Evolutionary conservation across 2,113 vertebrate species (phyloP), one percentile per base, ranked within the genome.

Genomic region (Antigone vipio): DNA sequence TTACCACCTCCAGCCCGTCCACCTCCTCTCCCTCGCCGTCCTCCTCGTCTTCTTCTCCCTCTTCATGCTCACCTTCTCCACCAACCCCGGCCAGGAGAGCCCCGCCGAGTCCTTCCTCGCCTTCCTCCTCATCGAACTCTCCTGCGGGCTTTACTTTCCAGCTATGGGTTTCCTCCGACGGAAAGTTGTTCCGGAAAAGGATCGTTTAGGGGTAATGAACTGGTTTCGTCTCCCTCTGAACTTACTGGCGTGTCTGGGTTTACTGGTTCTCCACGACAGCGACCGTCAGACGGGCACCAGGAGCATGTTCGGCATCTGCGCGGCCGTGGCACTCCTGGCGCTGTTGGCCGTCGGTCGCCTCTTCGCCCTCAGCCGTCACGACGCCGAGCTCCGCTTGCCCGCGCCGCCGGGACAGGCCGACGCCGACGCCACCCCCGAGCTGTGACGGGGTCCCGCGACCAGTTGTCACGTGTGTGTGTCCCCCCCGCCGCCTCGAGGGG

Each of bases 61-160:
- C 94, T 99, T 99, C 97, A 99, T 99, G 99, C 97, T 99, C 90
- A 98, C 98, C 22, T 99, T 99, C 97, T 99, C 99, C 76, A 99
- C 99, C 6, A 98, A 95, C 27, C 98, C 99, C 0, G 98, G 98
- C 35, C 99, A 99, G 88, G 99, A 99, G 38, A 97, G 96, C 71
- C 99, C 99, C 5, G 95, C 96, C 5, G 99, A 99, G 81, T 99
- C 99, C 68, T 99, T 99, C 66, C 95, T 99, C 16, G 99, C 99
- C 85, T 99, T 99, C 92, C 97, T 99, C 60, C 97, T 99, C 67
- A 98, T 99, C 13, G 99, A 99, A 83, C 96, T 99, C 75, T 99
- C 99, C 69, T 98, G 98, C 40, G 99, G 99, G 7, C 98, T 99
- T 13, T 99, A 99, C 96, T 99, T 99, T 94, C 99, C 99, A 3